Percentiles rank a stretch among this genome's conserved stretches.
These are phyloP conservation scores for Biston stratarius DNA, from an alignment of 2,888 invertebrate species.

Conservation along the genomic window DNA sequence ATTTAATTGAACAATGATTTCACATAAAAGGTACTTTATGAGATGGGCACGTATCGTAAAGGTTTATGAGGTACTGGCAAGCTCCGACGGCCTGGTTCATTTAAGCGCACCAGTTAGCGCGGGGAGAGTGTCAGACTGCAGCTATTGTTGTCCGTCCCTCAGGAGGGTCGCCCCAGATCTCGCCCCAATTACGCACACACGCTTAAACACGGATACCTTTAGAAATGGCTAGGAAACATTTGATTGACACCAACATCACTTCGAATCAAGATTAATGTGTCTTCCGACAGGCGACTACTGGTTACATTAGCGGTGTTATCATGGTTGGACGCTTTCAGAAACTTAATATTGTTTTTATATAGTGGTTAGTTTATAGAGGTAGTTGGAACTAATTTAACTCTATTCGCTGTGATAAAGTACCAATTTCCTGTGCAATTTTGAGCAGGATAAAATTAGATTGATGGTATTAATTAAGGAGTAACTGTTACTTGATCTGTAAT, in stretches of 20 bases:
- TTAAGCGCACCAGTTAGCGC: slow-evolving; percentile 81
- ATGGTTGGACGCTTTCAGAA: slow-evolving; percentile 40
- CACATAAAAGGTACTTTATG: slow-evolving; percentile 34
- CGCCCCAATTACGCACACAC: slow-evolving; percentile 77
- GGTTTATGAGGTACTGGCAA: slow-evolving; percentile 69
- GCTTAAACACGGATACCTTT: slow-evolving; percentile 49
- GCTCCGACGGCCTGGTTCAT: slow-evolving; percentile 71
- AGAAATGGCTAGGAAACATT: slow-evolving; percentile 43
- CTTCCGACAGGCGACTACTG: slow-evolving; percentile 42
- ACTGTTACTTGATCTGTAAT: slow-evolving; percentile 29
- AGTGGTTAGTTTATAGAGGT: slow-evolving; percentile 19
- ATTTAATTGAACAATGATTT: slow-evolving; percentile 27
- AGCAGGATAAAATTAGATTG: slow-evolving; percentile 21
- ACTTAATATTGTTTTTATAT: slow-evolving; percentile 38
- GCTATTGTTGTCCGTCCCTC: slow-evolving; percentile 82
- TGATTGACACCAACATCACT: slow-evolving; percentile 45
- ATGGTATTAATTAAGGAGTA: slow-evolving; percentile 5
- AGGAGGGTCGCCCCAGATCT: slow-evolving; percentile 72
- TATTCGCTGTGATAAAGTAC: slow-evolving; percentile 19
- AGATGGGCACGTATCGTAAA: slow-evolving; percentile 59
- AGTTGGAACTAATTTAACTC: slow-evolving; percentile 19
- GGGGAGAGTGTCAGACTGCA: slow-evolving; percentile 73
- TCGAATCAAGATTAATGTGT: slow-evolving; percentile 40
- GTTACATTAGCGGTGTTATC: slow-evolving; percentile 42
- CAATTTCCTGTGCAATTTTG: slow-evolving; percentile 27